Base-by-base conservation (phyloP, 2,888 invertebrate genomes). In the Drosophila dives region DNA sequence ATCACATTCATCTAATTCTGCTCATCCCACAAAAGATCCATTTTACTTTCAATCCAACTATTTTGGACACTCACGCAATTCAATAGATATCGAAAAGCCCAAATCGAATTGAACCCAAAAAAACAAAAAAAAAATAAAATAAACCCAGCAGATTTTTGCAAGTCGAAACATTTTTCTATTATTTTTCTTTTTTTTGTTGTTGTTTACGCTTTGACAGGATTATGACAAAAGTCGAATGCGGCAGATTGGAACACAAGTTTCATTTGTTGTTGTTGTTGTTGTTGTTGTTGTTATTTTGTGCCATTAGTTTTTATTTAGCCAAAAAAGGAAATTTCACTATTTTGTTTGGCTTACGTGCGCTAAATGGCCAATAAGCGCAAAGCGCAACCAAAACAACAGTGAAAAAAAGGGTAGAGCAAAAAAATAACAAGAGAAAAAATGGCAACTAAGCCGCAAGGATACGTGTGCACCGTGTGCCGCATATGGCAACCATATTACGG, bases 131-230 rank as follows among this genome's bases (percentile, higher is more conserved):
- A 53, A 17, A 36, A 7, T 6, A 29, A 20, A 45, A 45, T 36
- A 71, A 34, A 36, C 10, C 23, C 2, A 63, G 3, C n/a, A 20
- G 53, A 82, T 66, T 53, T 74, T 71, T 79, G 38, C 48, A 56
- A 51, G 53, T 61, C 56, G 64, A 54, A 59, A 59, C 70, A 75
- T 45, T 23, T 45, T 38, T 10, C 11, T 11, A 10, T 10, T 40
- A 2, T n/a, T 40, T 23, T 23, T 0, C 6, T 8, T 8, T 17
- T 10, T 53, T 23, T 54, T 23, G 23, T 23, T 34, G 87, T 88
- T 90, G 90, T 91, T 90, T 90, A 84, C 85, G 90, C 91, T 83
- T 91, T 89, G 91, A 91, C 86, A 83, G 86, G 90, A 91, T 90
- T 90, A 91, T 69, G 72, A 64, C 66, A 65, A 78, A 66, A 80